Conservation (phyloP, 1,140 invertebrate genomes). For the Diabrotica virgifera region DNA sequence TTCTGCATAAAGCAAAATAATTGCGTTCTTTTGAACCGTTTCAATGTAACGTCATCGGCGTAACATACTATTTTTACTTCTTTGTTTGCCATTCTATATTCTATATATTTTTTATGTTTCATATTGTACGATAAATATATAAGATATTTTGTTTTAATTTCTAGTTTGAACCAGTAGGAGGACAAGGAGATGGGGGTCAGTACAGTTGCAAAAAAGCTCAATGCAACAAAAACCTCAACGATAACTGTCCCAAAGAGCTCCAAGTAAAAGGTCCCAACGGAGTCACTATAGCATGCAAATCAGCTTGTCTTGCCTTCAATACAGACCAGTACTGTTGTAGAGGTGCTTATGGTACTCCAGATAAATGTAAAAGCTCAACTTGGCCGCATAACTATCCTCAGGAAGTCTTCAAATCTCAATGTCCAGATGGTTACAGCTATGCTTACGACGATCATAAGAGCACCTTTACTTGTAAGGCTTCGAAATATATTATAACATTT, state of each 20-base stretch:
- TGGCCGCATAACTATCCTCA: slow-evolving; percentile 48
- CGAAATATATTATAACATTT: slow-evolving; percentile 34
- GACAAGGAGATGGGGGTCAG: slow-evolving; percentile 34
- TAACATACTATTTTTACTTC: no score
- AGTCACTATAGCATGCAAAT: slow-evolving; percentile 50
- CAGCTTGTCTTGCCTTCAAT: slow-evolving; percentile 50
- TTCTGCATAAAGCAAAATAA: no score
- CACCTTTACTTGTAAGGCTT: slow-evolving; percentile 48
- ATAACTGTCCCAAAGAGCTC: slow-evolving; percentile 45
- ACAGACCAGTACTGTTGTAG: slow-evolving; percentile 49
- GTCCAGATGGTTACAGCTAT: slow-evolving; percentile 51
- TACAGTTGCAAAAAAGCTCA: slow-evolving; percentile 47
- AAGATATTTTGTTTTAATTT: slow-evolving; percentile 7
- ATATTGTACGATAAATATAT: no score
- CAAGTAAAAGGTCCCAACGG: slow-evolving; percentile 35
- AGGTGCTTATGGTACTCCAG: slow-evolving; percentile 41
- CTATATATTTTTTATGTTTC: no score
- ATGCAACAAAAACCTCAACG: slow-evolving; percentile 47
- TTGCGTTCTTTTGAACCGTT: no score
- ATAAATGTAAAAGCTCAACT: slow-evolving; percentile 45
- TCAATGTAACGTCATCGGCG: no score
- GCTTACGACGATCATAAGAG: slow-evolving; percentile 49
- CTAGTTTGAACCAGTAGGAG: slow-evolving; percentile 39
- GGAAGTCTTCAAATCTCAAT: slow-evolving; percentile 48
- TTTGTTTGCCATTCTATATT: no score